These are phyloP conservation scores for Psix sp. DNA, from an alignment of 1,140 invertebrate species.

Conservation along the genomic window DNA sequence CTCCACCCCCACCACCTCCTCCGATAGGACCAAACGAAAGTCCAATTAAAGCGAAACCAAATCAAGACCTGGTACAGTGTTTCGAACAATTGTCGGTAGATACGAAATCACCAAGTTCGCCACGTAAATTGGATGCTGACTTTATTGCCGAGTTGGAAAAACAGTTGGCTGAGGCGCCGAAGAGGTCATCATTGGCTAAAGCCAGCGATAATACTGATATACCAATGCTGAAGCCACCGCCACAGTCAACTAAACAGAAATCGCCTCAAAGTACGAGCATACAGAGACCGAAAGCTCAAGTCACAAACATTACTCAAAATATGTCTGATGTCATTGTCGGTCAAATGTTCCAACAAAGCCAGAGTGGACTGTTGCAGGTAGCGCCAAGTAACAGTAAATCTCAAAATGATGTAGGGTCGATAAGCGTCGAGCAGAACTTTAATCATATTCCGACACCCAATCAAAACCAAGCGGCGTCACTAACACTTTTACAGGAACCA, in stretches of 20 bases:
- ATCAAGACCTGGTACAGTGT: conserved; percentile 67
- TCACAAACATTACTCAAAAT: conserved; percentile 51
- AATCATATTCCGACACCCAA: conserved; percentile 46
- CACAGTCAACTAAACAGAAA: conserved; percentile 68
- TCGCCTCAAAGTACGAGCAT: conserved; percentile 65
- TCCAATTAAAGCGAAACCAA: conserved; percentile 65
- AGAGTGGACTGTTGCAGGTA: conserved; percentile 38
- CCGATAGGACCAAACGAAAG: conserved; percentile 68
- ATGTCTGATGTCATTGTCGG: conserved; percentile 66
- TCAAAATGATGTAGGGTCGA: neutral
- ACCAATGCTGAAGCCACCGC: conserved; percentile 74
- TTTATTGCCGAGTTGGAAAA: conserved; percentile 82
- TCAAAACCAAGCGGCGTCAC: conserved; percentile 4
- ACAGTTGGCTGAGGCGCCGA: conserved; percentile 76
- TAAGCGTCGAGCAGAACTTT: conserved; percentile 4
- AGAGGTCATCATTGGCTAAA: conserved; percentile 66
- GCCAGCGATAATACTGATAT: conserved; percentile 68
- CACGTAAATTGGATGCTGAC: conserved; percentile 77
- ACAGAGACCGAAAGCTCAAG: conserved; percentile 65
- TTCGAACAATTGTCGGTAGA: conserved; percentile 68
- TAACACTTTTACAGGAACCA: conserved; percentile 10
- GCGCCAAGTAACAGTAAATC: conserved; percentile 24
- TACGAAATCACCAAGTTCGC: conserved; percentile 50
- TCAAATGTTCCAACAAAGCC: conserved; percentile 69
- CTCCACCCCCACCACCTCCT: conserved; percentile 50